phyloP scores from a whole-genome alignment of 2,113 vertebrate genomes.

The Chitala chitala region DNA sequence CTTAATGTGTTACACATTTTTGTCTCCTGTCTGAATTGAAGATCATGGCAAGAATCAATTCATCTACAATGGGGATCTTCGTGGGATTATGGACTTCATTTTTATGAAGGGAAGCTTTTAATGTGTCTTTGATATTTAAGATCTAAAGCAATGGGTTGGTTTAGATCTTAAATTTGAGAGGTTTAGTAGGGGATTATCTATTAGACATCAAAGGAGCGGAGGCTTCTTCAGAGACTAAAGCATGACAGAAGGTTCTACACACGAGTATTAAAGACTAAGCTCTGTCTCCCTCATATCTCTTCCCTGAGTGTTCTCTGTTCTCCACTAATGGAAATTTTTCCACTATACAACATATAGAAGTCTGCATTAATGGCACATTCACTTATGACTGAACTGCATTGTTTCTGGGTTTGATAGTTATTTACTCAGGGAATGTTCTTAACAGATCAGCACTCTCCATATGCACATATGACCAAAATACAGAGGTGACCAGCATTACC shows the following conservation, averaged over 20 bases:
- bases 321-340: no score
- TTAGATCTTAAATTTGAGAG: background rate
- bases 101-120: background rate
- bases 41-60: background rate
- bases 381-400: no score
- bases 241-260: background rate
- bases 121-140: conserved; percentile 6
- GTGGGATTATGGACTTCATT: background rate
- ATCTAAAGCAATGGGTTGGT: background rate
- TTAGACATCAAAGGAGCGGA: background rate
- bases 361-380: no score
- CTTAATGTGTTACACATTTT: background rate
- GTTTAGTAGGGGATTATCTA: conserved; percentile 1
- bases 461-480: no score
- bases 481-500: no score
- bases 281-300: background rate
- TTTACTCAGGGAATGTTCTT: no score
- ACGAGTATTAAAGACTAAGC: background rate
- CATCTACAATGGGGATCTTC: background rate
- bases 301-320: background rate
- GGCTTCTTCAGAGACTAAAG: background rate
- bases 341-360: no score
- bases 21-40: background rate
- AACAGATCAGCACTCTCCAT: no score
- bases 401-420: no score